Evolutionary conservation across 2,797 vertebrate species (phyloP).

Genomic region (Crotalus adamanteus): DNA sequence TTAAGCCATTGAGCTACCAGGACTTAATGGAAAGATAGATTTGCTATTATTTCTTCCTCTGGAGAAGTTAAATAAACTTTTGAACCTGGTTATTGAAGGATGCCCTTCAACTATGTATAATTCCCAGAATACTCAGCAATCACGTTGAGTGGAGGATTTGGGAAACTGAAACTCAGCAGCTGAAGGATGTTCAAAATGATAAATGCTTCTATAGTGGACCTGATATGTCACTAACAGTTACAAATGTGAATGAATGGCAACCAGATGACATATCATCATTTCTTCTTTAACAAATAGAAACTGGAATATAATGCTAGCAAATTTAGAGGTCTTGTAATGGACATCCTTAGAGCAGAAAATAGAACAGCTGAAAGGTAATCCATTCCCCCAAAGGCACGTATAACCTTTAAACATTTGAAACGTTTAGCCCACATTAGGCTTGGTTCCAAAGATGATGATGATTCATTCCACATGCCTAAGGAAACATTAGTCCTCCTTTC

Average conservation of each 20-base stretch:
- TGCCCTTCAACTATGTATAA: neutral
- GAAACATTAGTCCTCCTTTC: neutral
- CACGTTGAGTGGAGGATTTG: neutral
- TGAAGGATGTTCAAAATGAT: neutral
- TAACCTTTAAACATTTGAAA: neutral
- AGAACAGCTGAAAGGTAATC: neutral
- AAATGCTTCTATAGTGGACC: neutral
- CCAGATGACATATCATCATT: neutral
- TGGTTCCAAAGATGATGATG: neutral
- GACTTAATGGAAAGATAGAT: neutral
- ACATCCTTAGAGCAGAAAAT: neutral
- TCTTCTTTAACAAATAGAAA: neutral
- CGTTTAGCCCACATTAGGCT: neutral
- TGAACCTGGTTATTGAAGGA: neutral
- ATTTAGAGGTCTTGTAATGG: neutral
- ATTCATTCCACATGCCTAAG: neutral
- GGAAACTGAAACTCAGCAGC: neutral
- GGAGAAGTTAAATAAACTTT: neutral
- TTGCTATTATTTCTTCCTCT: neutral
- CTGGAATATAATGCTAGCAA: neutral
- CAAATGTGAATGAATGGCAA: neutral
- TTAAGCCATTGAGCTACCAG: neutral
- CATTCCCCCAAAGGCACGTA: rapidly evolving
- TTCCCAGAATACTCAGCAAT: neutral
- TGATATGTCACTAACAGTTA: neutral